Conservation (phyloP, 2,113 vertebrate genomes). For the Pogonocichla stellata region DNA sequence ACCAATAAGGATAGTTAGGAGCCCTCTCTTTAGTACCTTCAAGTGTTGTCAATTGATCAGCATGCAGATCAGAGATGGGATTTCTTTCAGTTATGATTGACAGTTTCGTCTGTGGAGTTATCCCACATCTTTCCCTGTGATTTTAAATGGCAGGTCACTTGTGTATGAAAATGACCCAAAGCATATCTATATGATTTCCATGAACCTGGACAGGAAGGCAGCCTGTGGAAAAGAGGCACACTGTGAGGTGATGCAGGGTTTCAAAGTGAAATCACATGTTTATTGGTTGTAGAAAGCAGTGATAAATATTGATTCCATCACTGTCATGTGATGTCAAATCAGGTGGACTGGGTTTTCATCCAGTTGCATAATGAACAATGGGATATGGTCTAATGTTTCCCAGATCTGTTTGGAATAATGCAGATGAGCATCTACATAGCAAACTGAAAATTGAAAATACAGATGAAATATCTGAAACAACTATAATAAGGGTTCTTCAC, state of each 20-base stretch:
- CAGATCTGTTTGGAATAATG: background rate
- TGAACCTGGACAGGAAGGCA: background rate
- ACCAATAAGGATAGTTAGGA: background rate
- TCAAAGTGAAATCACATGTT: background rate
- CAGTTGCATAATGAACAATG: background rate
- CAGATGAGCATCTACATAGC: background rate
- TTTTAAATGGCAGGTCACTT: background rate
- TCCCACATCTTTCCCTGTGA: background rate
- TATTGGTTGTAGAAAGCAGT: background rate
- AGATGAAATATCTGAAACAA: background rate
- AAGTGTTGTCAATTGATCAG: background rate
- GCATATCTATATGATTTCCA: background rate
- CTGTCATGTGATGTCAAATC: background rate
- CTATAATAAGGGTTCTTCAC: background rate
- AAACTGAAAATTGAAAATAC: background rate
- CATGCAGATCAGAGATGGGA: accelerated
- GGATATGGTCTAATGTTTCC: background rate
- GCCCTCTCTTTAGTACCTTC: background rate
- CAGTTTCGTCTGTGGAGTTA: background rate
- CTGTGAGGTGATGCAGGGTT: background rate
- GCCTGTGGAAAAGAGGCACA: background rate
- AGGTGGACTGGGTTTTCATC: background rate
- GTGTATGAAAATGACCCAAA: background rate
- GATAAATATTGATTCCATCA: background rate
- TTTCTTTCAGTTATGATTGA: background rate